phyloP scores from a whole-genome alignment of 2,888 invertebrate genomes.

The Ochropacha duplaris region DNA sequence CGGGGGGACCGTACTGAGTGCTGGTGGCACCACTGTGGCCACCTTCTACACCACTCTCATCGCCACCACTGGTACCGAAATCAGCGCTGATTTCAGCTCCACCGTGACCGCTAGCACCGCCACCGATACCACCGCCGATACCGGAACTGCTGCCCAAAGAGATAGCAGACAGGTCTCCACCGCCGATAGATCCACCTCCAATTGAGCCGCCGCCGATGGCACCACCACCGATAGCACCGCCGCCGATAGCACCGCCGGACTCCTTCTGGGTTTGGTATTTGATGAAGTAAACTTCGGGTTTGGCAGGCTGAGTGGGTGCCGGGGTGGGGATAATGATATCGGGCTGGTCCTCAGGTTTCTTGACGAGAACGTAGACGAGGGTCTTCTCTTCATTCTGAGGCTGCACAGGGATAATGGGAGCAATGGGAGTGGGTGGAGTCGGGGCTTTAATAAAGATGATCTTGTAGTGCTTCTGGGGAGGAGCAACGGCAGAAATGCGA shows the following conservation, averaged over 20 bases:
- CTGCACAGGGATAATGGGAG: constrained; percentile 90
- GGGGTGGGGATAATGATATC: constrained; percentile 90
- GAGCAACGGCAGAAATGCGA: constrained; percentile 85
- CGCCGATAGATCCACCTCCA: constrained; percentile 50
- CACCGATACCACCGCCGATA: constrained; percentile 39
- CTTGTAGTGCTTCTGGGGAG: constrained; percentile 94
- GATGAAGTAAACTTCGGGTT: constrained; percentile 96
- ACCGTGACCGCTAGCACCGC: constrained; percentile 51
- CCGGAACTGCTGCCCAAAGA: constrained; percentile 51
- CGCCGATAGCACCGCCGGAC: constrained; percentile 46
- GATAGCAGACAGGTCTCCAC: constrained; percentile 50
- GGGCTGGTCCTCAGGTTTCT: constrained; percentile 93
- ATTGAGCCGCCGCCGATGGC: constrained; percentile 56
- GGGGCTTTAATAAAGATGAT: constrained; percentile 97
- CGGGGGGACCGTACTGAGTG: constrained; percentile 79
- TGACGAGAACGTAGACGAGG: constrained; percentile 93
- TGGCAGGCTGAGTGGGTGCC: constrained; percentile 91
- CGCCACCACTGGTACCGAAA: constrained; percentile 59
- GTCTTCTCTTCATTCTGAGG: constrained; percentile 94
- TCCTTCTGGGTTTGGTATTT: constrained; percentile 89
- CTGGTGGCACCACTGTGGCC: constrained; percentile 67
- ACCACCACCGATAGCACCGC: constrained; percentile 52
- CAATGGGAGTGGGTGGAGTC: constrained; percentile 91
- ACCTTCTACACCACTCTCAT: constrained; percentile 48
- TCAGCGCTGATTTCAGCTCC: constrained; percentile 58